Conservation (phyloP, 1,140 invertebrate genomes). For the Rhagoletis zephyria region DNA sequence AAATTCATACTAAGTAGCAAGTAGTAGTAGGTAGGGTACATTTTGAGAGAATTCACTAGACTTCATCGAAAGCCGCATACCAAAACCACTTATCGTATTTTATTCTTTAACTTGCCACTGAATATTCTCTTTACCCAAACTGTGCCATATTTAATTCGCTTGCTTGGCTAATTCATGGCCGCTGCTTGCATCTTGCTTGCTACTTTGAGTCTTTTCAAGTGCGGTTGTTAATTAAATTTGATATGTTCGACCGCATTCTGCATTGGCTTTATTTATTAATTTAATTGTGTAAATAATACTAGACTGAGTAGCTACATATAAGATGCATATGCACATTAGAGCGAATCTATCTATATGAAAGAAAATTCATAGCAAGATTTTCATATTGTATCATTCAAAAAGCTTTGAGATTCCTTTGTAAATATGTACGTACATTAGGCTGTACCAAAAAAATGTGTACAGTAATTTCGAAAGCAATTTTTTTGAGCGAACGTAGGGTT, state of each 20-base stretch:
- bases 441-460: no score
- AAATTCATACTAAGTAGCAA: not conserved
- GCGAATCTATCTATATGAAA: no score
- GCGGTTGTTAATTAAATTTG: constrained; percentile 36
- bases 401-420: no score
- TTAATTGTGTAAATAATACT: not conserved
- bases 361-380: no score
- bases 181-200: not conserved
- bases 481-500: no score
- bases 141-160: not conserved
- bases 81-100: no score
- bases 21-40: not conserved
- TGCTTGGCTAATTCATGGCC: not conserved
- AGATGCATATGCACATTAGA: no score
- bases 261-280: not conserved
- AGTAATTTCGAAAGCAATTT: no score
- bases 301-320: no score
- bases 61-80: not conserved
- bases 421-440: no score
- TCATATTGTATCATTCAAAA: no score
- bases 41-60: not conserved
- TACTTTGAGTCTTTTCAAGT: not conserved
- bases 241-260: constrained; percentile 20
- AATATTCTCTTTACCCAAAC: not conserved
- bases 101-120: not conserved